Evolutionary conservation across 35 echinoderm and acorn worm species (phyloP), one percentile per base, ranked within the genome.

Genomic region (Heliocidaris erythrogramma): DNA sequence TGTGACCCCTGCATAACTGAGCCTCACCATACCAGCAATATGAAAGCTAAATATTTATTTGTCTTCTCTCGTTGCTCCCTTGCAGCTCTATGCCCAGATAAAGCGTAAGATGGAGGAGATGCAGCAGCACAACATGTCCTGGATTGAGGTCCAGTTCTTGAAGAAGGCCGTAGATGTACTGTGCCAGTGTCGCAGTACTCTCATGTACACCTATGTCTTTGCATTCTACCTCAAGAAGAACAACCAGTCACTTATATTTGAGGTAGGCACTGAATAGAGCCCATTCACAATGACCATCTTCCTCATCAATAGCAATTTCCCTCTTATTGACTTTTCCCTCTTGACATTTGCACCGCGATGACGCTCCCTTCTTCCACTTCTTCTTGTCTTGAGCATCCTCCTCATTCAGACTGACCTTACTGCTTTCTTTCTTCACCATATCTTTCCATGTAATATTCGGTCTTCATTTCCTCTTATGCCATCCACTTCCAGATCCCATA

Each of bases 201-300:
- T 99, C 16, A 99, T 99, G 98, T 97, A 99, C 87, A 99, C 98
- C 5, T 99, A 99, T n/a, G 97, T 99, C 78, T 99, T 99, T 96
- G 98, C 98, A 90, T 99, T 97, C 94, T 99, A 99, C 94, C 94
- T 99, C 84, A 94, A 95, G n/a, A 99, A 99, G 96, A 99, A 99
- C 93, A 99, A 99, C 95, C 98, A 99, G 93, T 97, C 96, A n/a
- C 97, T 97, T 47, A 99, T 99, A 69, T 99, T 99, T 97, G 98
- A 99, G 97, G 98, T 99, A 94, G 47, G 89, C 21, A 17, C 13
- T 35, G 18, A 53, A 27, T 24, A 14, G 49, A 17, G 18, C 56
- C 35, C 32, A 48, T 0, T 32, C 17, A 30, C 89, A 30, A 42
- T 42, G 35, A 42, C 3, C 35, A 42, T 42, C 35, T 42, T 42